A percentile compares a stretch with the other conserved stretches of the same genome.
phyloP scores from a whole-genome alignment of 2,888 invertebrate species.

The Drosophila peninsularis region DNA sequence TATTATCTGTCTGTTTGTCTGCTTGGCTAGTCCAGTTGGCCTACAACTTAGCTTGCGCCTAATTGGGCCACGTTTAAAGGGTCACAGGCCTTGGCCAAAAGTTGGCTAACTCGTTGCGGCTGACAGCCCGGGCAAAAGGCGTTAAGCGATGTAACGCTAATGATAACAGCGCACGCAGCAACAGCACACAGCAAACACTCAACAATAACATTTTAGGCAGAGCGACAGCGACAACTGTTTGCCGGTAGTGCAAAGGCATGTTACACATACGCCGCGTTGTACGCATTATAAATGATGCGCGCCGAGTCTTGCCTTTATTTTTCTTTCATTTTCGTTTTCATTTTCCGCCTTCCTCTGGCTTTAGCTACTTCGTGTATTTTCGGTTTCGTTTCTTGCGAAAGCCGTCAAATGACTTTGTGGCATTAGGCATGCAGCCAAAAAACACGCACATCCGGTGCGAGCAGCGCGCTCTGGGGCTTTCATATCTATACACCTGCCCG shows the following conservation, averaged over 20 bases:
- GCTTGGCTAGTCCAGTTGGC: not conserved
- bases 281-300: slow-evolving; percentile 70
- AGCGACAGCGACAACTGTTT: slow-evolving; percentile 46
- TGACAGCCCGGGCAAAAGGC: slow-evolving; percentile 47
- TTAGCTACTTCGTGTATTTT: slow-evolving; percentile 32
- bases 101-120: slow-evolving; percentile 23
- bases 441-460: slow-evolving; percentile 72
- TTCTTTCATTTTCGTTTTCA: slow-evolving; percentile 11
- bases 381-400: slow-evolving; percentile 52
- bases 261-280: slow-evolving; percentile 72
- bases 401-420: slow-evolving; percentile 79
- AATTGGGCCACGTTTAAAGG: slow-evolving; percentile 7
- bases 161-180: slow-evolving; percentile 68
- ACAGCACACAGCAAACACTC: not conserved
- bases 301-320: slow-evolving; percentile 37
- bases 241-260: slow-evolving; percentile 55
- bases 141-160: slow-evolving; percentile 67
- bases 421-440: slow-evolving; percentile 64
- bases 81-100: slow-evolving; percentile 11
- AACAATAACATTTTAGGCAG: slow-evolving; percentile 29
- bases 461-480: slow-evolving; percentile 21
- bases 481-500: slow-evolving; percentile 50
- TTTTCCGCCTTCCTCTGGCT: slow-evolving; percentile 44
- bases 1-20: not conserved
- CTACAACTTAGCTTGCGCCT: slow-evolving; percentile 3